Evolutionary conservation across 2,113 vertebrate species (phyloP), one percentile per base, ranked within the genome.

Genomic region (Salvator merianae): DNA sequence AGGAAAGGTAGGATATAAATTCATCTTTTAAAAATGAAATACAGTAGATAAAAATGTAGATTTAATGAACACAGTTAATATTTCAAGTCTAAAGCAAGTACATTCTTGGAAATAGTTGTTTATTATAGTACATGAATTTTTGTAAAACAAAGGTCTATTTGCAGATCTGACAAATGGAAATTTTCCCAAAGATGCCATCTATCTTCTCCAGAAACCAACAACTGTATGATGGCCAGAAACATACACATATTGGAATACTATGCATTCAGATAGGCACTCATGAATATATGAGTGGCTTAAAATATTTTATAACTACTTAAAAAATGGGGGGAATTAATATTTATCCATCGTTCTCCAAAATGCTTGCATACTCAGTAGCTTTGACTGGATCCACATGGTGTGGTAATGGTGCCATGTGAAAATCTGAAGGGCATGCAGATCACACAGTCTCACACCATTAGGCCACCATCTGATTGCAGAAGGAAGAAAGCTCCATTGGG

Each of bases 1-100:
- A 18, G 12, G 8, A 59, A 66, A 36, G 14, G 36, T 5, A 74
- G 10, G 7, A 40, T 14, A 40, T 9, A 73, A 73, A 43, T 73
- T 78, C 89, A 88, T 40, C 55, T 59, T 59, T 59, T 81, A 3
- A 4, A n/a, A 79, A 84, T 87, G 85, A 34, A 88, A 28, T 1
- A 2, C 26, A 78, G 83, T 1, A 80, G 79, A 50, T 78, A 9
- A 47, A 72, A 65, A 70, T 24, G 74, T 24, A 69, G 83, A 63
- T 9, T 65, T 83, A 88, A 73, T 55, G 71, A 76, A 1, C 7
- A 78, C 47, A 77, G 79, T 77, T 77, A 43, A 1, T 80, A 69
- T 83, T 87, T 34, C 32, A 81, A 77, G 82, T 84, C 63, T 40
- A 81, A 87, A 84, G 71, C 38, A 78, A 10, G 22, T 34, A 53